Evolutionary conservation across 2,113 vertebrate species (phyloP), one percentile per base, ranked within the genome.

Genomic region (Leucoraja erinaceus): DNA sequence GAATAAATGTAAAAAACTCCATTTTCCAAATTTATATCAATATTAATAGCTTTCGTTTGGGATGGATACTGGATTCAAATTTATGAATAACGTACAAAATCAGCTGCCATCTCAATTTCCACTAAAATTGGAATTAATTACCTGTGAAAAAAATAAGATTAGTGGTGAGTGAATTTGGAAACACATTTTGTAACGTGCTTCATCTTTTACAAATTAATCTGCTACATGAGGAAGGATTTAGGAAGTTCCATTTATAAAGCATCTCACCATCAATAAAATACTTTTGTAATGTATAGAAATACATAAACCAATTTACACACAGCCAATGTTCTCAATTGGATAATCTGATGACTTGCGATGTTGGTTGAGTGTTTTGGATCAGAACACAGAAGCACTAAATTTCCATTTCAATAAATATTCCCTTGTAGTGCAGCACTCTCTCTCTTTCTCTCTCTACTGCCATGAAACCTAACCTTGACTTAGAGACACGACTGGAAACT

Each of bases 91-190:
- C 83, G 63, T 88, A 63, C 83, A 25, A 86, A 86, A 14, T 88
- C 12, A 88, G 83, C 59, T 88, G 61, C 3, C 56, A 47, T 22
- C 78, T 54, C 18, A 88, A 88, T 88, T 63, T n/a, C 56, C 83
- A 88, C 59, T 63, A 63, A 88, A 31, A 14, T 63, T 88, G 83
- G 59, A 88, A 88, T 88, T 88, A 88, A 28, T 88, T 88, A 63
- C 83, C 56, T 88, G 83, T 63, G 83, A 88, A 88, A 88, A 88
- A 88, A n/a, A 63, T 31, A 88, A 63, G 59, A 66, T 88, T 88
- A 88, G 28, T 33, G n/a, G 8, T 31, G 12, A 18, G 83, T 63
- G 6, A 28, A 63, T 63, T 14, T 3, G n/a, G 18, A 63, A 88
- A 61, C 47, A 2, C 59, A 88, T 14, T 14, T n/a, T n/a, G 54